These are phyloP conservation scores for Brachionus plicatilis DNA, from an alignment of 1,140 invertebrate species.

Conservation along the genomic window DNA sequence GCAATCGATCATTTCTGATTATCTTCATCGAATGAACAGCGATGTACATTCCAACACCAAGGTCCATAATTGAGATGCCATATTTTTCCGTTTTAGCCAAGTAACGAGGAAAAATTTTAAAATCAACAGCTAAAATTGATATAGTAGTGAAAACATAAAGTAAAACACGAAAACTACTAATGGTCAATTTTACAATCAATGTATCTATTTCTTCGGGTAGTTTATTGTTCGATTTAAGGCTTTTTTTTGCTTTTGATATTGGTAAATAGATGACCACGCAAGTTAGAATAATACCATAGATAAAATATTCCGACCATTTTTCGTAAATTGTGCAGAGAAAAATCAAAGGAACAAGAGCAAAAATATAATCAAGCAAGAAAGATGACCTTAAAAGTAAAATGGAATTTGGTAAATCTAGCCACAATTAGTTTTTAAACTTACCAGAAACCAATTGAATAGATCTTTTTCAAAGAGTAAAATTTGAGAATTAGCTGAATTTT, in stretches of 20 bases:
- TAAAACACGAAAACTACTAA: background rate
- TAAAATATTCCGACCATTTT: background rate
- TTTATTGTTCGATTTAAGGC: background rate
- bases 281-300: background rate
- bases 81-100: slow-evolving; percentile 46
- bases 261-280: background rate
- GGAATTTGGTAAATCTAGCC: background rate
- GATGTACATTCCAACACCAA: slow-evolving; percentile 32
- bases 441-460: background rate
- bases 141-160: slow-evolving; percentile 61
- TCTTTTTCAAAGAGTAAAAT: background rate
- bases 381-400: background rate
- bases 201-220: background rate
- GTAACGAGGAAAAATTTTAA: slow-evolving; percentile 71
- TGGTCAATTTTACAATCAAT: background rate
- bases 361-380: background rate
- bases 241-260: background rate
- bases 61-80: slow-evolving; percentile 25
- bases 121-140: slow-evolving; percentile 87
- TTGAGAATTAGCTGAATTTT: background rate
- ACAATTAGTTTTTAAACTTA: background rate
- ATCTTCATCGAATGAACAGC: slow-evolving; percentile 24
- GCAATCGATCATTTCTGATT: background rate
- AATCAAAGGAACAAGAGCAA: background rate
- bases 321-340: background rate